A percentile compares a stretch with the other conserved stretches of the same genome.
Evolutionary conservation across 1,140 invertebrate genomes (phyloP).

Genomic region (Drosophila nannoptera): DNA sequence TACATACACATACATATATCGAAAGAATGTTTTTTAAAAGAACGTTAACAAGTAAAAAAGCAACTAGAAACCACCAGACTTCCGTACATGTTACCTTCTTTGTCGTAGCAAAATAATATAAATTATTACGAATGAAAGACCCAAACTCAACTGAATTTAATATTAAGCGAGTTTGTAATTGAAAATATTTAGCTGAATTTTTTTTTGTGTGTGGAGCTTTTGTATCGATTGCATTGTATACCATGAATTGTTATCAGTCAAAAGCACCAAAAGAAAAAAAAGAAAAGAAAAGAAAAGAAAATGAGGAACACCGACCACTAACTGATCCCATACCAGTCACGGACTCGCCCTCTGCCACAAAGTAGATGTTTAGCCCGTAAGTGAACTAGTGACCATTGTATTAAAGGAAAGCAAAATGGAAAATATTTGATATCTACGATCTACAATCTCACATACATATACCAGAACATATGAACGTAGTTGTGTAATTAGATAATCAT

Average conservation of each 20-base stretch:
- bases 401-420: slow-evolving; percentile 8
- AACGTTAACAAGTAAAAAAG: slow-evolving; percentile 43
- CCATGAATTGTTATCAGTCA: slow-evolving; percentile 41
- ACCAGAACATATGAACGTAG: slow-evolving; percentile 54
- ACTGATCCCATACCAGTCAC: slow-evolving; percentile 63
- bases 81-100: slow-evolving; percentile 73
- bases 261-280: slow-evolving; percentile 19
- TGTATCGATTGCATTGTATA: slow-evolving; percentile 58
- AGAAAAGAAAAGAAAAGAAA: too few relatives aligned
- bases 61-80: slow-evolving; percentile 74
- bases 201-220: slow-evolving; percentile 46
- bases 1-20: slow-evolving; percentile 7
- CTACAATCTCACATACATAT: slow-evolving; percentile 50
- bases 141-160: slow-evolving; percentile 59
- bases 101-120: slow-evolving; percentile 37
- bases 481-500: slow-evolving; percentile 58
- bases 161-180: slow-evolving; percentile 61
- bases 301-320: slow-evolving; percentile 9
- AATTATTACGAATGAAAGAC: slow-evolving; percentile 11
- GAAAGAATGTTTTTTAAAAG: slow-evolving; percentile 30
- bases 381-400: slow-evolving; percentile 53
- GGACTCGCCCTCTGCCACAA: background rate
- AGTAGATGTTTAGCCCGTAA: slow-evolving; percentile 45
- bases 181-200: slow-evolving; percentile 74
- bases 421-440: slow-evolving; percentile 52